Percentiles rank a stretch among this genome's conserved stretches.
phyloP scores from a whole-genome alignment of 2,888 invertebrate species.

The Chloroclystis v-ata region DNA sequence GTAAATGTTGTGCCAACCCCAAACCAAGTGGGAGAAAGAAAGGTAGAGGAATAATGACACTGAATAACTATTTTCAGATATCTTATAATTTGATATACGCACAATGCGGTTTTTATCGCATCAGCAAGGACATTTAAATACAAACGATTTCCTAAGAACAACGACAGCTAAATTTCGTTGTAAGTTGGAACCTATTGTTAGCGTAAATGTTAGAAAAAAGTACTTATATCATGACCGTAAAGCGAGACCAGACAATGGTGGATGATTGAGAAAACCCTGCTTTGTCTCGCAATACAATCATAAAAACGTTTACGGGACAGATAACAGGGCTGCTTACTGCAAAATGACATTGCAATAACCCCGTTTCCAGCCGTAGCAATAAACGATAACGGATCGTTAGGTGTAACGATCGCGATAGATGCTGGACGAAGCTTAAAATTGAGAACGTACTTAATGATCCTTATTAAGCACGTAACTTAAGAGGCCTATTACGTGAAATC shows the following conservation, averaged over 20 bases:
- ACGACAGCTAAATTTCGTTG: slow-evolving; percentile 6
- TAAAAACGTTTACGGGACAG: slow-evolving; percentile 16
- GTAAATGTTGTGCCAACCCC: too few species aligned
- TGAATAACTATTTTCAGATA: too few species aligned
- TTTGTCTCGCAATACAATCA: slow-evolving; percentile 32
- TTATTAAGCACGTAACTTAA: too few species aligned
- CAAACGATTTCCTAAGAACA: slow-evolving; percentile 11
- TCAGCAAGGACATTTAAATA: neutral
- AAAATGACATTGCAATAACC: slow-evolving; percentile 10
- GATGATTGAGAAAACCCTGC: slow-evolving; percentile 38
- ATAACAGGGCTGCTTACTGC: slow-evolving; percentile 6
- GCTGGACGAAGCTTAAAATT: neutral
- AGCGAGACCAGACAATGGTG: slow-evolving; percentile 31
- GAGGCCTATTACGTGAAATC: too few species aligned
- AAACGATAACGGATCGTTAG: neutral
- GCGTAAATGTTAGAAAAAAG: slow-evolving; percentile 23
- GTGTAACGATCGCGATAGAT: neutral
- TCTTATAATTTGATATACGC: neutral
- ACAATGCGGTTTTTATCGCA: neutral
- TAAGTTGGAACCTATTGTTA: slow-evolving; percentile 20
- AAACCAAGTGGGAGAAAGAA: too few species aligned
- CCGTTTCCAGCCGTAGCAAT: neutral
- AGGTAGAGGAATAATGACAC: too few species aligned
- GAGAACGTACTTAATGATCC: too few species aligned
- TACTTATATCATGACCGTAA: slow-evolving; percentile 8